Percentiles rank a stretch among this genome's conserved stretches.
Conservation (phyloP, 1,140 invertebrate genomes). For the Habropoda laboriosa region DNA sequence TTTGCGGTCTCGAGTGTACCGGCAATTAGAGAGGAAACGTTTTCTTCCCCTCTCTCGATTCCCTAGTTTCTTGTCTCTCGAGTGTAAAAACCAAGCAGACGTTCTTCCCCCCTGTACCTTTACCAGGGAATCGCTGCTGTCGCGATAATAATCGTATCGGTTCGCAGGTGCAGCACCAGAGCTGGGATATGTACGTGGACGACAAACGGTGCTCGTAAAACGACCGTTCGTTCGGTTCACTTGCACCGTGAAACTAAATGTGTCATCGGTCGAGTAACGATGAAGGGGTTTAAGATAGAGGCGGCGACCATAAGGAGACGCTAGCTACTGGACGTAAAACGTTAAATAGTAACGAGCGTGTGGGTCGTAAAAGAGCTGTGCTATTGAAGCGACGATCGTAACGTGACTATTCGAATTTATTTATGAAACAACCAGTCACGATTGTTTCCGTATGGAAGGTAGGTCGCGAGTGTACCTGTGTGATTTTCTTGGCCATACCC, state of each 20-base stretch:
- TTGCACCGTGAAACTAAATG: background rate
- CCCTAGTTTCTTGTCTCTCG: background rate
- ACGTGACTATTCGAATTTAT: background rate
- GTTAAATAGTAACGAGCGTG: background rate
- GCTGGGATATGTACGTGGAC: background rate
- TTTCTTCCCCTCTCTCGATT: background rate
- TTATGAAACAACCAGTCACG: background rate
- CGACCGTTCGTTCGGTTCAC: background rate
- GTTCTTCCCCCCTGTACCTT: too few species aligned
- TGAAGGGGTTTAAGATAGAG: background rate
- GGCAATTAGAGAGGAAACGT: conserved; percentile 22
- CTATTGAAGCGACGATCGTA: background rate
- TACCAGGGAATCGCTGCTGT: too few species aligned
- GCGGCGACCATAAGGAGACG: background rate
- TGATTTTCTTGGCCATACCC: background rate
- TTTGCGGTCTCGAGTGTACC: conserved; percentile 1
- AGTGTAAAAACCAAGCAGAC: background rate
- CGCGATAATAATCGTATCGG: background rate
- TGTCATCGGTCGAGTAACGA: background rate
- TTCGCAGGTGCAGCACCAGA: background rate
- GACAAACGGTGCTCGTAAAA: conserved; percentile 10
- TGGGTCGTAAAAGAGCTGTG: background rate
- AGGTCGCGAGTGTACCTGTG: background rate
- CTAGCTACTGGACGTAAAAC: background rate
- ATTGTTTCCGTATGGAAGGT: background rate